Base-by-base conservation (phyloP, 2,888 invertebrate genomes). In the Folsomia manolachei region DNA sequence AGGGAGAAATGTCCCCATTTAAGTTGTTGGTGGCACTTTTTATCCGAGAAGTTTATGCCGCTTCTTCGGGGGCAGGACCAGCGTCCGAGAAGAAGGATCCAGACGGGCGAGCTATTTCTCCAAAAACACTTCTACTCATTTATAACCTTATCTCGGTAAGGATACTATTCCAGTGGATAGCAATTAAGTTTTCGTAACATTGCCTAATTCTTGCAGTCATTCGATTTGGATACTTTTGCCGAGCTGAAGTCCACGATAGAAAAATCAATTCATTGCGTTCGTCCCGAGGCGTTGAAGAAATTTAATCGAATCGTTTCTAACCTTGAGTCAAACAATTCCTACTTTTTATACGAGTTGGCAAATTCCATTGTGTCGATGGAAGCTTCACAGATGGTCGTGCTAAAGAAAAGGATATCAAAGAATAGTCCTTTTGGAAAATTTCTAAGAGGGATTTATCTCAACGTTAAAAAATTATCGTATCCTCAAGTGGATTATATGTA, bases 1-100 rank as follows among this genome's bases (percentile, higher is more conserved):
- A 77, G 51, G 79, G 79, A 2, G 79, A 80, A 71, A 72, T 80
- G 1, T 75, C 75, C 1, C 79, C 79, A 19, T 80, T 67, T 56
- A 80, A 80, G 67, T 56, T 79, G 4, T 66, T 77, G 0, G 66
- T 76, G 9, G 73, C 73, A 7, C 73, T 80, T 64, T 75, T 78
- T 27, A 74, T 78, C 9, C 64, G 78, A 11, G 80, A 80, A 63
- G 70, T 67, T 65, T 78, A 73, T 64, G 70, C 60, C 56, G 69
- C 7, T n/a, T 4, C 60, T 7, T 51, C 51, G 14, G 9, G 11
- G 14, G 51, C 51, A 51, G 14, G 68, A 62, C 62, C 69, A 14
- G 73, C 70, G 65, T 25, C 70, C 14, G 14, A 63, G 7, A 53
- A 70, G 23, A 71, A 71, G 23, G 63, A 70, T 9, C 69, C 78